phyloP scores from a whole-genome alignment of 2,113 vertebrate species.

The Chaenogobius annularis region DNA sequence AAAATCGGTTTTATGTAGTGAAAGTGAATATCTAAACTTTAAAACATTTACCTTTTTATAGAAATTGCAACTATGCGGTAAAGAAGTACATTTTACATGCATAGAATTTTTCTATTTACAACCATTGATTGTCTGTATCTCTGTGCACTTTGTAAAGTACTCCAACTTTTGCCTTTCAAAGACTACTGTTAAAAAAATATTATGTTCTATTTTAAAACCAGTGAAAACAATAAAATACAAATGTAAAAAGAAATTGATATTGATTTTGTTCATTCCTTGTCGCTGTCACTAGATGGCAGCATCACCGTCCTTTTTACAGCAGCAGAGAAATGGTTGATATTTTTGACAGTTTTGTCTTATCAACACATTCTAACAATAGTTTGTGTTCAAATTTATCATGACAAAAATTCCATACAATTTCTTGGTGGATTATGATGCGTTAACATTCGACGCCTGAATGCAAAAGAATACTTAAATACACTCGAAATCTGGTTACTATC shows the following conservation, averaged over 20 bases:
- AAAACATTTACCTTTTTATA: not conserved
- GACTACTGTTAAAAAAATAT: slow-evolving; percentile 36
- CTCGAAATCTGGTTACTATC: not conserved
- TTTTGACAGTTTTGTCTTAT: slow-evolving; percentile 1
- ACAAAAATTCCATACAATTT: too few relatives aligned
- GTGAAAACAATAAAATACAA: slow-evolving; percentile 55
- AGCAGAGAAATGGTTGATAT: not conserved
- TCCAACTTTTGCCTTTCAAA: slow-evolving; percentile 26
- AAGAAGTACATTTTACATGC: not conserved
- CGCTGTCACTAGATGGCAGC: slow-evolving; percentile 37
- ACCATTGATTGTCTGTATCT: slow-evolving; percentile 10
- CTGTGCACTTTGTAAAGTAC: slow-evolving; percentile 23
- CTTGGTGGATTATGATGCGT: too few relatives aligned
- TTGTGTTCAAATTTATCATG: too few relatives aligned
- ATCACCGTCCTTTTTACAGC: not conserved
- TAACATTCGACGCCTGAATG: too few relatives aligned
- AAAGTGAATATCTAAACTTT: not conserved
- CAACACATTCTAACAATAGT: too few relatives aligned
- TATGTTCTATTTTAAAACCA: slow-evolving; percentile 59
- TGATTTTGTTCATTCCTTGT: not conserved
- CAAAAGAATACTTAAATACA: too few relatives aligned
- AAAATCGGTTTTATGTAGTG: not conserved
- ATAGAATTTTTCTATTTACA: not conserved
- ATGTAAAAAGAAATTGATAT: not conserved
- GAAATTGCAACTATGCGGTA: not conserved